Conservation (phyloP, 2,888 invertebrate genomes). For the Drosophila limbata region DNA sequence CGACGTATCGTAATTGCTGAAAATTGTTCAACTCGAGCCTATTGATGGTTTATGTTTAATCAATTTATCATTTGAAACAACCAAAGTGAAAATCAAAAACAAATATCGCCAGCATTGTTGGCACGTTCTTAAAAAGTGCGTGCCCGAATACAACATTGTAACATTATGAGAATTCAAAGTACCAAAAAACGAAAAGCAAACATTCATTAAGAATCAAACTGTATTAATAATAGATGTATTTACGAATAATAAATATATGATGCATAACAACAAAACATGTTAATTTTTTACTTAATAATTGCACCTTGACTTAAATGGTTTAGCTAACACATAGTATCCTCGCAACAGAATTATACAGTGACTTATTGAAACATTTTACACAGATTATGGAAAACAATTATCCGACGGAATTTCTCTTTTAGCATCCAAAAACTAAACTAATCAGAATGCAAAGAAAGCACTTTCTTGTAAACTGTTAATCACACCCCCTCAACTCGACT, state of each 20-base stretch:
- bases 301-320: too few species aligned
- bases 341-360: too few species aligned
- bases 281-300: too few species aligned
- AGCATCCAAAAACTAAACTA: too few species aligned
- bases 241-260: conserved; percentile 72
- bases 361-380: too few species aligned
- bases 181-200: conserved; percentile 49
- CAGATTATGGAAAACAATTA: too few species aligned
- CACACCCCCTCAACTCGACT: too few species aligned
- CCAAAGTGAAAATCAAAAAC: conserved; percentile 24
- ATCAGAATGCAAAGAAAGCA: too few species aligned
- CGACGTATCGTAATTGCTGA: conserved; percentile 76
- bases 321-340: too few species aligned
- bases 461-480: too few species aligned
- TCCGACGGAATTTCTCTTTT: too few species aligned
- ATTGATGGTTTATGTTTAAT: conserved; percentile 47
- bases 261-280: conserved; percentile 6
- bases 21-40: conserved; percentile 52
- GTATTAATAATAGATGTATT: conserved; percentile 73
- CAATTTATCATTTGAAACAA: conserved; percentile 31
- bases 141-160: conserved; percentile 15
- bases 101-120: conserved; percentile 43
- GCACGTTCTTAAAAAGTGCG: conserved; percentile 43
- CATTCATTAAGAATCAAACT: conserved; percentile 59
- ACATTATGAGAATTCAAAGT: conserved; percentile 42